phyloP scores from a whole-genome alignment of 2,797 vertebrate species.

The Argya squamiceps region DNA sequence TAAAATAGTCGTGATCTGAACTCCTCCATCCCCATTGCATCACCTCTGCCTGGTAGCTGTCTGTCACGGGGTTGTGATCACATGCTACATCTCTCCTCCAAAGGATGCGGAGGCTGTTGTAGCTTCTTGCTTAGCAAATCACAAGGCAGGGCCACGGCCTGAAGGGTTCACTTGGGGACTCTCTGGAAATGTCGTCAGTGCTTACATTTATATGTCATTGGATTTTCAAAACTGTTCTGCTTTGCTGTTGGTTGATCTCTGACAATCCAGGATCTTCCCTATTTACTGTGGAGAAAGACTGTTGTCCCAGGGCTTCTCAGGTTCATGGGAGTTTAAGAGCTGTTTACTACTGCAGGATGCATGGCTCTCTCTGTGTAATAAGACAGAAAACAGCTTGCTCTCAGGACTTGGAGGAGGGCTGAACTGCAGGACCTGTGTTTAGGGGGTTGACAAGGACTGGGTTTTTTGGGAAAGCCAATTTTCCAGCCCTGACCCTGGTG shows the following conservation, averaged over 20 bases:
- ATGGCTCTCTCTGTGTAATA: accelerated
- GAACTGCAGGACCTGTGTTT: background rate
- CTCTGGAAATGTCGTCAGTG: background rate
- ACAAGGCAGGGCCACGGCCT: background rate
- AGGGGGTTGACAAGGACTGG: background rate
- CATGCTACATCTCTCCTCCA: background rate
- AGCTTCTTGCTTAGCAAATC: background rate
- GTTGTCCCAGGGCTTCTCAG: background rate
- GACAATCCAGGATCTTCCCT: background rate
- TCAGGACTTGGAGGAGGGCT: background rate
- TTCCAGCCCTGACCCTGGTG: background rate
- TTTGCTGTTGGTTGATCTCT: background rate
- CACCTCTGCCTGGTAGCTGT: slow-evolving; percentile 4
- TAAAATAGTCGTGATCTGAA: background rate
- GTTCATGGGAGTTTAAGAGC: background rate
- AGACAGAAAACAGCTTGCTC: accelerated
- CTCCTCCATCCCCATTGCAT: background rate
- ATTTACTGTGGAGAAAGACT: background rate
- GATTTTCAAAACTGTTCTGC: background rate
- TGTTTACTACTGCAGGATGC: background rate
- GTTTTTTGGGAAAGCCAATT: background rate
- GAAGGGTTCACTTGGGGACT: background rate
- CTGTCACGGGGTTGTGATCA: background rate
- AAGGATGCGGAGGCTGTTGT: background rate
- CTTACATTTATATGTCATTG: background rate